phyloP scores from a whole-genome alignment of 2,888 invertebrate genomes.

The Eupithecia centaureata region DNA sequence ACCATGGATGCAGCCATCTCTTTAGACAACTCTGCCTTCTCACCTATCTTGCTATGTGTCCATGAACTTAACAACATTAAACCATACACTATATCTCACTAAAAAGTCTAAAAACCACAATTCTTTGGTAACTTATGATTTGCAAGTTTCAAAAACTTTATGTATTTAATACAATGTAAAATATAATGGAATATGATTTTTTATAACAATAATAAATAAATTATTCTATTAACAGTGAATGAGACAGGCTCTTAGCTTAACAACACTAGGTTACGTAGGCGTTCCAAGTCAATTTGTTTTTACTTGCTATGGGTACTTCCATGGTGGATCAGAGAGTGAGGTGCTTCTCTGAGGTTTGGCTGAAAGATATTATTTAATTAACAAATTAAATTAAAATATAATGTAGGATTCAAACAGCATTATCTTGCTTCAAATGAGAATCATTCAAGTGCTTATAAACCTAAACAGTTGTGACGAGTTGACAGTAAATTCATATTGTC shows the following conservation, averaged over 20 bases:
- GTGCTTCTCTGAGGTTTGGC: conserved; percentile 18
- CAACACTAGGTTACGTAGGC: conserved; percentile 45
- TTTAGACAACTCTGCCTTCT: conserved; percentile 44
- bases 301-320: conserved; percentile 60
- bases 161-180: conserved; percentile 54
- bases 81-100: conserved; percentile 27
- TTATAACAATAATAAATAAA: conserved; percentile 28
- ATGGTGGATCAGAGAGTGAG: conserved; percentile 50
- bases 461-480: too few species aligned
- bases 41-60: conserved; percentile 39
- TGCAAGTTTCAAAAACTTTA: conserved; percentile 48
- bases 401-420: too few species aligned
- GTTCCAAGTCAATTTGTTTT: conserved; percentile 49
- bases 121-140: conserved; percentile 59
- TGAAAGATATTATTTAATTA: conserved; percentile 11
- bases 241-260: conserved; percentile 50
- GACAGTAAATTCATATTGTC: too few species aligned
- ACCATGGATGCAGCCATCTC: conserved; percentile 65
- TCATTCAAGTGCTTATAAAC: too few species aligned
- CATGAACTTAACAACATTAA: conserved; percentile 64
- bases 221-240: conserved; percentile 48
- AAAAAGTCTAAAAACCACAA: conserved; percentile 25
- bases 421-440: too few species aligned
- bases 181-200: conserved; percentile 41
- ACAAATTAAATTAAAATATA: neutral